phyloP scores from a whole-genome alignment of 2,113 vertebrate species.

The Tautogolabrus adspersus region DNA sequence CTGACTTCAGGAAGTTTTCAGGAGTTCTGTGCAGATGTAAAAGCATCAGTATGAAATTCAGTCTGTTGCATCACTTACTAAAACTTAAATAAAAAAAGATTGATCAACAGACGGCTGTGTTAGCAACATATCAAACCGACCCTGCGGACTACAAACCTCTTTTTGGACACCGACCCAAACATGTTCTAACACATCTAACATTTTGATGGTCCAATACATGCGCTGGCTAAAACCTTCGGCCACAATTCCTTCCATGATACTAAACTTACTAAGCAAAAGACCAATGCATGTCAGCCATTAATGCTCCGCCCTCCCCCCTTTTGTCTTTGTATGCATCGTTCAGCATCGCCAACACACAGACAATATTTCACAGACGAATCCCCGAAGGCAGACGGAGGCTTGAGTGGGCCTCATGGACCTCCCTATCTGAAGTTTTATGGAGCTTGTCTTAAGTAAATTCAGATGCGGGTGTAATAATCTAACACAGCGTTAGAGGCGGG shows the following conservation, averaged over 20 bases:
- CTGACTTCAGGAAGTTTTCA: too few species aligned
- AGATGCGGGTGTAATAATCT: constrained; percentile 79
- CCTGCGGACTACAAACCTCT: background rate
- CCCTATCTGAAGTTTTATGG: constrained; percentile 83
- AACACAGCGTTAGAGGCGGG: constrained; percentile 64
- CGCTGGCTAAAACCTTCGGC: background rate
- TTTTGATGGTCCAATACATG: constrained; percentile 28
- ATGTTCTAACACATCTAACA: background rate
- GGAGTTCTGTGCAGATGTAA: too few species aligned
- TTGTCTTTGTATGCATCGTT: constrained; percentile 48
- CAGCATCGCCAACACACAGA: constrained; percentile 47
- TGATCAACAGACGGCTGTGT: too few species aligned
- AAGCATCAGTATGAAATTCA: too few species aligned
- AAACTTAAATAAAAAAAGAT: too few species aligned
- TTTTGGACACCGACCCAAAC: background rate
- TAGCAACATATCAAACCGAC: background rate
- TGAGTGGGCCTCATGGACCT: constrained; percentile 64
- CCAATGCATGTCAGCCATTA: constrained; percentile 4
- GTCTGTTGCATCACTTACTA: too few species aligned
- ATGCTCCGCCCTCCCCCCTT: background rate
- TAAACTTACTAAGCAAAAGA: constrained; percentile 2
- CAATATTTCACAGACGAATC: constrained; percentile 56
- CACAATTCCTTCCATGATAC: background rate
- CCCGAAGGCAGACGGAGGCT: constrained; percentile 13
- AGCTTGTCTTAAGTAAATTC: constrained; percentile 83